phyloP scores from a whole-genome alignment of 2,113 vertebrate genomes.

The Brachirus orientalis region DNA sequence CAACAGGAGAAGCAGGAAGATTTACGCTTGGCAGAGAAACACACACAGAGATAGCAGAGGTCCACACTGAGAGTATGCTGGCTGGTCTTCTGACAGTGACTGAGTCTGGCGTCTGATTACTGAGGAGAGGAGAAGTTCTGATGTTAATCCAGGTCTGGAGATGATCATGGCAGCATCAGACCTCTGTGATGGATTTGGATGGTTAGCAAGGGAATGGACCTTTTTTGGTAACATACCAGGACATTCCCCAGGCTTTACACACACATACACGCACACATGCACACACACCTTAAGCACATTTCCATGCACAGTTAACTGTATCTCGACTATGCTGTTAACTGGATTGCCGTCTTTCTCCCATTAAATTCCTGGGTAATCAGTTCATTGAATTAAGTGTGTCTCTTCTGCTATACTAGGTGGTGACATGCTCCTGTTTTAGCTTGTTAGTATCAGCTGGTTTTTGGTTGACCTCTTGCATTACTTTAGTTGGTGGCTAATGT shows the following conservation, averaged over 20 bases:
- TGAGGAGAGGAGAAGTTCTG: slow-evolving; percentile 25
- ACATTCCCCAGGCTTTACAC: slow-evolving; percentile 55
- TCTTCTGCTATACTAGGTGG: too few species aligned
- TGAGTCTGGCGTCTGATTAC: slow-evolving; percentile 62
- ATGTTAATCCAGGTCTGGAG: slow-evolving; percentile 62
- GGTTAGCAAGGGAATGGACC: slow-evolving; percentile 48
- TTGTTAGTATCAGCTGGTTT: too few species aligned
- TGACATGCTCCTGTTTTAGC: too few species aligned
- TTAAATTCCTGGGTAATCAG: too few species aligned
- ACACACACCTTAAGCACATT: slow-evolving; percentile 10
- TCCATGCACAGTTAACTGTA: too few species aligned
- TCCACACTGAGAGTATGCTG: slow-evolving; percentile 67
- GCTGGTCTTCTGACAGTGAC: slow-evolving; percentile 66
- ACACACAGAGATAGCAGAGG: slow-evolving; percentile 58
- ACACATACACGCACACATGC: slow-evolving; percentile 13
- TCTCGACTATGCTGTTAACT: too few species aligned
- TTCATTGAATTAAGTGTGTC: too few species aligned
- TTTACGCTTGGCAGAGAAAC: slow-evolving; percentile 57
- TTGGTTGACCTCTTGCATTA: too few species aligned
- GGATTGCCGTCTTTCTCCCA: too few species aligned
- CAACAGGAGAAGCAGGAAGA: slow-evolving; percentile 65
- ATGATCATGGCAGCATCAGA: slow-evolving; percentile 57
- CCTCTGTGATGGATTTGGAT: slow-evolving; percentile 51
- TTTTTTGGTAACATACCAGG: slow-evolving; percentile 48
- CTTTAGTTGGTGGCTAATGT: too few species aligned